These are phyloP conservation scores for Stramonita haemastoma DNA, from an alignment of 2,888 invertebrate genomes.

Conservation along the genomic window DNA sequence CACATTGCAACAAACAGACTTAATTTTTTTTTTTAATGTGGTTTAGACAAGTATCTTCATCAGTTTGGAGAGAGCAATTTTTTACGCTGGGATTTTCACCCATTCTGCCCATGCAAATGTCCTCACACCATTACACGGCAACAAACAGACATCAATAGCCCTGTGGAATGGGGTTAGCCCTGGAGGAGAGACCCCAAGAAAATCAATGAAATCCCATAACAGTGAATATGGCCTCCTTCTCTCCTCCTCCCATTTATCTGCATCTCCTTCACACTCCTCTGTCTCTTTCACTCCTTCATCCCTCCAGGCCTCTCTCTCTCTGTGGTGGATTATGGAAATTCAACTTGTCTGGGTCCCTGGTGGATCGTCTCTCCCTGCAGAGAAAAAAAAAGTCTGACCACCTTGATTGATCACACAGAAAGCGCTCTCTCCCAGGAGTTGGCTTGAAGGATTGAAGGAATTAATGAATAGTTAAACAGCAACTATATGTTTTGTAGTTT, in stretches of 20 bases:
- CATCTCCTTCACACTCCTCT: background rate
- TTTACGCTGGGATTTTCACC: too few species aligned
- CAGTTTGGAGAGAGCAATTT: too few species aligned
- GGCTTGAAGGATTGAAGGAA: background rate
- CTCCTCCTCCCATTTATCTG: background rate
- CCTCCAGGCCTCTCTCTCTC: background rate
- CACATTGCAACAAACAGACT: background rate
- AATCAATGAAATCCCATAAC: slow-evolving; percentile 24
- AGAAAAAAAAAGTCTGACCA: background rate
- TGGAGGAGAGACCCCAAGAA: background rate
- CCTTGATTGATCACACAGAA: slow-evolving; percentile 18
- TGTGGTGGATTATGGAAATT: slow-evolving; percentile 14
- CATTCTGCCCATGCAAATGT: too few species aligned
- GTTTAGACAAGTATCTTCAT: too few species aligned
- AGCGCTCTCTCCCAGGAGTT: background rate
- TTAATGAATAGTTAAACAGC: slow-evolving; percentile 9
- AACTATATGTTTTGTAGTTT: background rate
- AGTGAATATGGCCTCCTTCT: background rate
- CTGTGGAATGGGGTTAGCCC: background rate
- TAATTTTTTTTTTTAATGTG: background rate
- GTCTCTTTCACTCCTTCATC: background rate
- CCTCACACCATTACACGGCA: too few species aligned
- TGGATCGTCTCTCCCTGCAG: background rate
- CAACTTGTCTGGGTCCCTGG: slow-evolving; percentile 23
- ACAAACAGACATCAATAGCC: background rate